Conservation (phyloP, 2,113 vertebrate species). For the Geothlypis trichas region DNA sequence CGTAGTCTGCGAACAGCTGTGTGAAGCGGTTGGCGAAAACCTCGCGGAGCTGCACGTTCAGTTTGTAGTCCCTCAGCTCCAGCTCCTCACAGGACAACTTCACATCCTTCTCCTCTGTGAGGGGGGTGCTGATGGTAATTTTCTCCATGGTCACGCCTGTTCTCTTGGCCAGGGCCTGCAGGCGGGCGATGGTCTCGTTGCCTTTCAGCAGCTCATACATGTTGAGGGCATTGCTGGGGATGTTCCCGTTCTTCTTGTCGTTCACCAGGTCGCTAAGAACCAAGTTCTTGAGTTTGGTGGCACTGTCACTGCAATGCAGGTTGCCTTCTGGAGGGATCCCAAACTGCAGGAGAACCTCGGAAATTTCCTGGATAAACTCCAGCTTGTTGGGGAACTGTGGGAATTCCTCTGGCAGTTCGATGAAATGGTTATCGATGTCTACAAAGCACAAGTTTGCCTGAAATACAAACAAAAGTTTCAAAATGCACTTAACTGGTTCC, state of each 20-base stretch:
- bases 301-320: constrained; percentile 73
- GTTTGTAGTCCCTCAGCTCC: constrained; percentile 84
- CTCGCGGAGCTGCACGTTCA: constrained; percentile 92
- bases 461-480: not conserved
- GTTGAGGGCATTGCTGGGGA: constrained; percentile 82
- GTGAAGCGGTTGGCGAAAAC: constrained; percentile 91
- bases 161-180: constrained; percentile 88
- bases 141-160: constrained; percentile 83
- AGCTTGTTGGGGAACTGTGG: constrained; percentile 91
- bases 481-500: not conserved
- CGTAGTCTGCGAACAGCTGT: constrained; percentile 91
- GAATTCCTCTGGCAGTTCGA: constrained; percentile 91
- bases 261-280: constrained; percentile 89
- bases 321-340: constrained; percentile 81
- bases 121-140: constrained; percentile 73
- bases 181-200: constrained; percentile 86
- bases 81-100: constrained; percentile 81
- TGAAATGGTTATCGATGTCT: constrained; percentile 92
- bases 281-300: constrained; percentile 80
- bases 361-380: constrained; percentile 92
- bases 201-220: constrained; percentile 87
- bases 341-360: constrained; percentile 85
- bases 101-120: constrained; percentile 66
- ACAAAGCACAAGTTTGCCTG: constrained; percentile 97
- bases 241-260: constrained; percentile 91